Evolutionary conservation across 2,888 invertebrate genomes (phyloP).

Genomic region (Phoronis australis): DNA sequence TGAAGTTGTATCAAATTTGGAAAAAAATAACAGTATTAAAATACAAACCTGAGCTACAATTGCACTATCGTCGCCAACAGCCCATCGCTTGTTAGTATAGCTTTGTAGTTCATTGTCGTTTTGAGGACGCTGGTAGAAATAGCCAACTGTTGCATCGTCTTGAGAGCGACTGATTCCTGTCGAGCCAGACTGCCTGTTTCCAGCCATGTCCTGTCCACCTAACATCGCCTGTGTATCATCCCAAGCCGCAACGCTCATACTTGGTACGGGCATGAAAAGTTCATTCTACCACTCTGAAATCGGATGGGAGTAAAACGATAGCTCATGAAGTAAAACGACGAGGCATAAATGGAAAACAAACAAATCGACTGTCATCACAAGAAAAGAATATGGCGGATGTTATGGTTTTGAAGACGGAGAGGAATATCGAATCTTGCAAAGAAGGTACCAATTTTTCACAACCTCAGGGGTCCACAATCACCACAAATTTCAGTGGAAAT

Average conservation of each 20-base stretch:
- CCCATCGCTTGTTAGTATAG: constrained; percentile 62
- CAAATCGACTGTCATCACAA: too few species aligned
- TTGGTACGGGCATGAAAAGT: constrained; percentile 38
- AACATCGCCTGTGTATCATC: constrained; percentile 37
- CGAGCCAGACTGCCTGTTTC: constrained; percentile 28
- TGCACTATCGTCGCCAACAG: constrained; percentile 80
- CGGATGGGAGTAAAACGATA: background rate
- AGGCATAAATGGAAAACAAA: too few species aligned
- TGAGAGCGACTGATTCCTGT: constrained; percentile 58
- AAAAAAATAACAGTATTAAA: background rate
- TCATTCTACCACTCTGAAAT: constrained; percentile 23
- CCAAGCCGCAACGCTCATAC: constrained; percentile 50
- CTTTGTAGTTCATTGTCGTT: constrained; percentile 70
- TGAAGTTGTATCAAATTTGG: background rate
- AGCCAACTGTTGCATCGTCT: constrained; percentile 89
- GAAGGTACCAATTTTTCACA: too few species aligned
- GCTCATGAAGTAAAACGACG: background rate
- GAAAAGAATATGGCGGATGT: too few species aligned
- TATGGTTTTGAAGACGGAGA: too few species aligned
- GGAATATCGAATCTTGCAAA: too few species aligned
- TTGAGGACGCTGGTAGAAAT: constrained; percentile 80
- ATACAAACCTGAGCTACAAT: constrained; percentile 61
- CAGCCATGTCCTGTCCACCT: constrained; percentile 33
- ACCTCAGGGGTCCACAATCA: too few species aligned
- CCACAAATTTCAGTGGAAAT: too few species aligned